phyloP scores from a whole-genome alignment of 2,113 vertebrate species.

The Abramis brama region DNA sequence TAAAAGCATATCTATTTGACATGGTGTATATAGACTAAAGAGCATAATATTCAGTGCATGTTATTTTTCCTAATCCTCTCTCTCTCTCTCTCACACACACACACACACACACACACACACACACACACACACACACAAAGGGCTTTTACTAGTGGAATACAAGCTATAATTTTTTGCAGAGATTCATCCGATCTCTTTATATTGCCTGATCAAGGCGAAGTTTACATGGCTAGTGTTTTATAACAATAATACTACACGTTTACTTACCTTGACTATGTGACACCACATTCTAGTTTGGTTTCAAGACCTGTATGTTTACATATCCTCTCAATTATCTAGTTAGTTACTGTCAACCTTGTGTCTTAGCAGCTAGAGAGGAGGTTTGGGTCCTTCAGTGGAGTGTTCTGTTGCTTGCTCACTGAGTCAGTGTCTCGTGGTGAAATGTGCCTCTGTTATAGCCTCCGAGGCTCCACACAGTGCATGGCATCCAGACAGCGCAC shows the following conservation, averaged over 20 bases:
- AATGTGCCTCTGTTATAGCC: constrained; percentile 40
- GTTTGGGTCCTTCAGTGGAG: constrained; percentile 23
- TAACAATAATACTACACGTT: constrained; percentile 46
- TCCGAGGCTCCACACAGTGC: constrained; percentile 20
- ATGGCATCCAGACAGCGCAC: neutral
- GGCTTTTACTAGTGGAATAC: constrained; percentile 53
- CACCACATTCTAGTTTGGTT: constrained; percentile 34
- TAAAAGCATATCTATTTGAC: constrained; percentile 37
- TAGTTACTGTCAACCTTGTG: constrained; percentile 41
- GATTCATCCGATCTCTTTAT: constrained; percentile 27
- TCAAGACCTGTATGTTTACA: constrained; percentile 54
- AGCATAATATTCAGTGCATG: constrained; percentile 46
- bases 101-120: constrained; percentile 9
- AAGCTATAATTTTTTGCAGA: constrained; percentile 49
- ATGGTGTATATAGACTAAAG: constrained; percentile 34
- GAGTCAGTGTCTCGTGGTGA: constrained; percentile 40
- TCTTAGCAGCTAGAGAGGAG: constrained; percentile 46
- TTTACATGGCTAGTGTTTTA: constrained; percentile 59
- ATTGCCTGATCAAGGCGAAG: constrained; percentile 55
- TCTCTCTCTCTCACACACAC: neutral
- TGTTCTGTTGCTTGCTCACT: constrained; percentile 17
- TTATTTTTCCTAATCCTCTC: neutral
- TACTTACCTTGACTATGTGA: constrained; percentile 46
- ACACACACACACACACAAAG: constrained; percentile 52
- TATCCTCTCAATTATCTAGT: constrained; percentile 39